Conservation (phyloP, 2,797 vertebrate species). For the Notolabrus celidotus region DNA sequence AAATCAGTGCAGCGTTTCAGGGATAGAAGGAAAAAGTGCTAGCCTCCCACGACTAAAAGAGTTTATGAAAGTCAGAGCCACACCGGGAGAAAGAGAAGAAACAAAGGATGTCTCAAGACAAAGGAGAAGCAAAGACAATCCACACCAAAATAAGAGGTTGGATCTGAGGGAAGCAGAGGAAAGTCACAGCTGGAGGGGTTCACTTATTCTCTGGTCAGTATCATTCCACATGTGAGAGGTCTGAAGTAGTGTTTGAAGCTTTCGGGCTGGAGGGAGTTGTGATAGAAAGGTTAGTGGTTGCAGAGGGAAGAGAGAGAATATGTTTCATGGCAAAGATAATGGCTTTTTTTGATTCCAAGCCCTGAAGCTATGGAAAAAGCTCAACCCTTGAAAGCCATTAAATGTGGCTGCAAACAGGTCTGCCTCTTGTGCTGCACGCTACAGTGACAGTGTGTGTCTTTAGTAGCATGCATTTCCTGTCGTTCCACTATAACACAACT, state of each 20-base stretch:
- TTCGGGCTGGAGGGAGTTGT: slow-evolving; percentile 24
- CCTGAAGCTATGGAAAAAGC: slow-evolving; percentile 45
- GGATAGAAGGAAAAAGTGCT: slow-evolving; percentile 13
- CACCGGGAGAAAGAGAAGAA: slow-evolving; percentile 31
- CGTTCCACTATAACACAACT: too few species aligned
- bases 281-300: slow-evolving; percentile 25
- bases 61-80: slow-evolving; percentile 43
- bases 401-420: slow-evolving; percentile 29
- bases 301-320: slow-evolving; percentile 16
- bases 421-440: slow-evolving; percentile 33
- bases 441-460: slow-evolving; percentile 15
- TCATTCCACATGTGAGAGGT: slow-evolving; percentile 17
- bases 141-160: slow-evolving; percentile 35
- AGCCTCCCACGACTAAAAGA: slow-evolving; percentile 48
- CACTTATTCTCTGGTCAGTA: slow-evolving; percentile 20
- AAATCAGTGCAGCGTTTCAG: slow-evolving; percentile 21
- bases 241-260: slow-evolving; percentile 13
- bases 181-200: slow-evolving; percentile 23
- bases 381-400: slow-evolving; percentile 17
- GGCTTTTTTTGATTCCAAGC: slow-evolving; percentile 32
- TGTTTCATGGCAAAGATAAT: slow-evolving; percentile 50
- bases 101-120: slow-evolving; percentile 43
- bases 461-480: too few species aligned
- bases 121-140: slow-evolving; percentile 33
- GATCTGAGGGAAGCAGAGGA: slow-evolving; percentile 30